These are phyloP conservation scores for Hoplostethus atlanticus DNA, from an alignment of 2,797 vertebrate species.

Conservation along the genomic window DNA sequence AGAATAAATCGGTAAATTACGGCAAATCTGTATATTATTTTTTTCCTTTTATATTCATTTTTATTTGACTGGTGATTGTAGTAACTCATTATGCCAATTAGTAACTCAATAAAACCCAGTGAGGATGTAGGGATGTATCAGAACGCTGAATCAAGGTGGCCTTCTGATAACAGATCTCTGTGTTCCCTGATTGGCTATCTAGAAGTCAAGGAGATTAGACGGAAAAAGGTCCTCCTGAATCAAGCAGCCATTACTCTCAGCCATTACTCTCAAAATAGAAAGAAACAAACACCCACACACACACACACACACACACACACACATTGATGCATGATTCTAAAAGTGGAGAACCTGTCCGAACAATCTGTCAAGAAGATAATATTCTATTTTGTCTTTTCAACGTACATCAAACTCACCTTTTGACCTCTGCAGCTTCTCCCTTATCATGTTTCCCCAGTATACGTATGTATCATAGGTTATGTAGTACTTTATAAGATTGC, in stretches of 20 bases:
- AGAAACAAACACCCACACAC: slow-evolving; percentile 29
- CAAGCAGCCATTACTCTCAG: slow-evolving; percentile 33
- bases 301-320: slow-evolving; percentile 6
- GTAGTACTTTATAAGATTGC: no score
- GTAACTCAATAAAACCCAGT: slow-evolving; percentile 29
- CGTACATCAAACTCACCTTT: slow-evolving; percentile 36
- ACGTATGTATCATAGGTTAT: no score
- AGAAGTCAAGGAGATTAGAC: slow-evolving; percentile 74
- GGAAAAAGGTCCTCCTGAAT: slow-evolving; percentile 52
- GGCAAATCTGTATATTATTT: no score
- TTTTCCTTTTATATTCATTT: no score
- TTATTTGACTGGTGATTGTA: background rate
- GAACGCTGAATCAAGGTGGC: slow-evolving; percentile 65
- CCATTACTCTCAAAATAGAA: slow-evolving; percentile 64
- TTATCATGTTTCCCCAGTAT: no score
- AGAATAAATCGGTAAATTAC: no score
- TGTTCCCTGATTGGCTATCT: slow-evolving; percentile 74
- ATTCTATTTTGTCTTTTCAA: slow-evolving; percentile 5
- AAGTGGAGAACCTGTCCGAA: slow-evolving; percentile 15
- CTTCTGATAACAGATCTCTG: slow-evolving; percentile 68
- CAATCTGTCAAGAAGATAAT: no score
- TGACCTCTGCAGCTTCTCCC: slow-evolving; percentile 10
- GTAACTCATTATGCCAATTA: background rate
- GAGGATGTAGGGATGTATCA: slow-evolving; percentile 59
- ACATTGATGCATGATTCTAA: slow-evolving; percentile 3